Evolutionary conservation across 2,113 vertebrate genomes (phyloP).

Genomic region (Triplophysa siluroides): DNA sequence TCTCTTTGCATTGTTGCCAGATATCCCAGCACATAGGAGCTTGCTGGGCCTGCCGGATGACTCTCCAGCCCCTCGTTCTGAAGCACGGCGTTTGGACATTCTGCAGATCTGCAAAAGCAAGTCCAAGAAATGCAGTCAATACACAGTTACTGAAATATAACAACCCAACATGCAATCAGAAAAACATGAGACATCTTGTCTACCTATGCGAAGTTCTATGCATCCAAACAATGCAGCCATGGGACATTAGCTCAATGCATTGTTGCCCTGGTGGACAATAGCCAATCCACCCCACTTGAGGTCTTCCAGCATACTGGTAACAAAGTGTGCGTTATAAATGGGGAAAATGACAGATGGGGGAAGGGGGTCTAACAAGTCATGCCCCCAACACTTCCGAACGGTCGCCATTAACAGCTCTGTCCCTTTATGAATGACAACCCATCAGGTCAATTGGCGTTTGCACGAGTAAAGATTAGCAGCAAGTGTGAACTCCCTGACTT

Average conservation of each 20-base stretch:
- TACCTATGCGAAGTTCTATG: neutral
- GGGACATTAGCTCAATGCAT: conserved; percentile 13
- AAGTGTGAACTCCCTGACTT: conserved; percentile 62
- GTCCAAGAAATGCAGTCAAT: neutral
- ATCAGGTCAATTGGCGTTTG: conserved; percentile 72
- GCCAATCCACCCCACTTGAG: conserved; percentile 30
- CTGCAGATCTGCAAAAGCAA: conserved; percentile 77
- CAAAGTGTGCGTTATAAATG: conserved; percentile 42
- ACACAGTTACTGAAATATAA: neutral
- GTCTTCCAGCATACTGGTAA: conserved; percentile 40
- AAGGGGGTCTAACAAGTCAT: conserved; percentile 49
- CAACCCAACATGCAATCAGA: neutral
- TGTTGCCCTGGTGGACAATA: conserved; percentile 27
- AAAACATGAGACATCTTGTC: neutral
- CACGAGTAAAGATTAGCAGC: conserved; percentile 56
- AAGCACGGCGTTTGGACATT: conserved; percentile 94
- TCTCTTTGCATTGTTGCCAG: conserved; percentile 93
- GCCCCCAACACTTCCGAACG: conserved; percentile 62
- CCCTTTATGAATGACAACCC: conserved; percentile 65
- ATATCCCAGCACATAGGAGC: conserved; percentile 89
- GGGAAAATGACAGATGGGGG: conserved; percentile 31
- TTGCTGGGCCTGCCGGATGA: conserved; percentile 86
- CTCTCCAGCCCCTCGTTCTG: conserved; percentile 94
- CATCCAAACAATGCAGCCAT: conserved; percentile 7
- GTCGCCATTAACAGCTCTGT: conserved; percentile 52